Base-by-base conservation (phyloP, 1,140 invertebrate genomes). In the Pissodes strobi region DNA sequence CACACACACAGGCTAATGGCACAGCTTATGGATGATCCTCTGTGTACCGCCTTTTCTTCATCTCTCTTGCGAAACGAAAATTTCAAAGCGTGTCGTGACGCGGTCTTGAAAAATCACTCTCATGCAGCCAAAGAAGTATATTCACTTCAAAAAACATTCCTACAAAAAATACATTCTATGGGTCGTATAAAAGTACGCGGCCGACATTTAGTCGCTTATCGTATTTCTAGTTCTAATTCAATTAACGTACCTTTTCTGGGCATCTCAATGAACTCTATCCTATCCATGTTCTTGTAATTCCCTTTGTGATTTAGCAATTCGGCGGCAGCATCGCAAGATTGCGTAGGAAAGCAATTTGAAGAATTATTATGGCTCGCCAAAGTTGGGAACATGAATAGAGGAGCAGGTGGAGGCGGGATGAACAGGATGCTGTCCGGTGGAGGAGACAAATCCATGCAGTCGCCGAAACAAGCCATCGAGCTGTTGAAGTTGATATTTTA, bases 371-470 rank as follows among this genome's bases (percentile, higher is more conserved):
- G 73, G 10, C 22, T 25, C 1, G 17, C 4, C 66, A 75, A 77
- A 76, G 65, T 76, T 56, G 58, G 78, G 66, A 66, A 70, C 25
- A 92, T 77, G 78, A 90, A 90, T 2, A 85, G 81, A 4, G 90
- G 90, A 63, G 90, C 80, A 1, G 90, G 90, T 1, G 90, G 90
- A 22, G 90, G 90, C n/a, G 90, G 90, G 79, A 92, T 85, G 64
- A 86, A 87, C 43, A 91, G 77, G 65, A 92, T 91, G 46, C 84
- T 87, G 73, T 91, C 88, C 1, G 90, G 90, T 10, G 90, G 90
- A n/a, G 90, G 90, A 5, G 88, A 89, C 15, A 90, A 76, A n/a
- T 86, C 86, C 69, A 86, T 85, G 71, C 86, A 88, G 68, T 87
- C 84, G 30, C 84, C 81, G 34, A 78, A 51, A 62, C 77, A 78